phyloP scores from a whole-genome alignment of 2,797 vertebrate species.

The Crenichthys baileyi region DNA sequence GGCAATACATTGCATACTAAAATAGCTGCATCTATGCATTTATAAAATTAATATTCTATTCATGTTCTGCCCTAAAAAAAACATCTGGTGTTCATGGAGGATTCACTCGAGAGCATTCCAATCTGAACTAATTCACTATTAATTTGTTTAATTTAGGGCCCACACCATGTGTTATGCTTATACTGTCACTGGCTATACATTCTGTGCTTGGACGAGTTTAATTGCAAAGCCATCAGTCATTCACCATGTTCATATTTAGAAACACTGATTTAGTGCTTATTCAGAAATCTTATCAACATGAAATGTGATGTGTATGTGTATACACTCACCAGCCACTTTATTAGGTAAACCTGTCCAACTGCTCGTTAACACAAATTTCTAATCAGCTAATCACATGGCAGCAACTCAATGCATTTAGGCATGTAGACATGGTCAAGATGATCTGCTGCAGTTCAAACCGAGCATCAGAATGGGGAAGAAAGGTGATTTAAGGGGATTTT shows the following conservation, averaged over 20 bases:
- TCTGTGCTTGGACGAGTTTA: constrained; percentile 61
- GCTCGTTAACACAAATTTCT: too few relatives aligned
- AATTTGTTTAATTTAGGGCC: constrained; percentile 58
- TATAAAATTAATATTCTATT: constrained; percentile 48
- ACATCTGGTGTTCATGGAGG: constrained; percentile 17
- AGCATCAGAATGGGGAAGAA: too few relatives aligned
- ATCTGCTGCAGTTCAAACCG: too few relatives aligned
- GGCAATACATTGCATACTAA: not conserved
- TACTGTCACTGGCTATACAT: constrained; percentile 48
- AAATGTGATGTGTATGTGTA: not conserved
- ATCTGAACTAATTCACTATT: constrained; percentile 63
- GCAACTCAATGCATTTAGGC: too few relatives aligned
- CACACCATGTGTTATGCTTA: constrained; percentile 37
- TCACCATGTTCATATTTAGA: constrained; percentile 54
- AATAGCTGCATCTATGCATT: not conserved
- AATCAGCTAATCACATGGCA: too few relatives aligned
- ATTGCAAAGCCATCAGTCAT: constrained; percentile 68
- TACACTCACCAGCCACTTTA: too few relatives aligned
- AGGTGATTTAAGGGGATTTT: too few relatives aligned
- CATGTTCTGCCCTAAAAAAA: constrained; percentile 22
- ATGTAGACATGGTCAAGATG: too few relatives aligned
- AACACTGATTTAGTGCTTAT: constrained; percentile 38
- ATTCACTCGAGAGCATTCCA: constrained; percentile 44
- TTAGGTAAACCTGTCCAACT: too few relatives aligned
- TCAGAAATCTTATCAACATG: constrained; percentile 34